Percentiles rank a stretch among this genome's conserved stretches.
phyloP scores from a whole-genome alignment of 2,797 vertebrate genomes.

The Cirrhinus molitorella region DNA sequence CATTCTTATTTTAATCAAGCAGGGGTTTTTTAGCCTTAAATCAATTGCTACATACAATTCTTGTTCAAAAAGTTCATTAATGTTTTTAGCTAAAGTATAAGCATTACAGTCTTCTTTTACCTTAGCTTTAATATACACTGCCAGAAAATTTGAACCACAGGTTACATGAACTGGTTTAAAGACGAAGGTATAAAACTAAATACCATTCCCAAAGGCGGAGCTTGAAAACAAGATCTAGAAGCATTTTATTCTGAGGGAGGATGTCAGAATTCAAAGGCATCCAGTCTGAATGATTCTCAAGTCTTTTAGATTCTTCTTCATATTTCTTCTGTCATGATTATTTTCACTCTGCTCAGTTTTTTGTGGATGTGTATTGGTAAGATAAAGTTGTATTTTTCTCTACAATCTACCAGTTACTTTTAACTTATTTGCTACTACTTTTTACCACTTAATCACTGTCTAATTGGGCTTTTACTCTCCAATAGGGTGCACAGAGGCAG shows the following conservation, averaged over 20 bases:
- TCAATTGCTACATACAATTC: too few species aligned
- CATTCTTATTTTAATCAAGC: too few species aligned
- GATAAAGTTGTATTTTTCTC: background rate
- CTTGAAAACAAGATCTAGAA: background rate
- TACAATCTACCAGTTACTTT: background rate
- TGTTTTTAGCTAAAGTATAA: too few species aligned
- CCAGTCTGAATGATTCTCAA: background rate
- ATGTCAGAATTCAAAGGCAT: background rate
- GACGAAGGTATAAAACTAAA: too few species aligned
- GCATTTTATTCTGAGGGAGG: background rate
- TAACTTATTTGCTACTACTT: background rate
- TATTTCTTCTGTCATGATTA: background rate
- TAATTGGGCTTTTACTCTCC: background rate
- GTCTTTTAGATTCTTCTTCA: background rate
- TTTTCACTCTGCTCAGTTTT: slow-evolving; percentile 13
- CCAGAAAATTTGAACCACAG: too few species aligned
- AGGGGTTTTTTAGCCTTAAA: too few species aligned
- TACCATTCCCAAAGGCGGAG: background rate
- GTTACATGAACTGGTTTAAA: too few species aligned
- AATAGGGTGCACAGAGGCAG: slow-evolving; percentile 12
- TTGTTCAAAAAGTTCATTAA: too few species aligned
- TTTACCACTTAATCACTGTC: background rate
- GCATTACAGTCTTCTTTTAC: too few species aligned
- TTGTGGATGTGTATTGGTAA: slow-evolving; percentile 14
- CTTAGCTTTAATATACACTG: too few species aligned